Base-by-base conservation (phyloP, 2,888 invertebrate genomes). In the Morpho achilles region DNA sequence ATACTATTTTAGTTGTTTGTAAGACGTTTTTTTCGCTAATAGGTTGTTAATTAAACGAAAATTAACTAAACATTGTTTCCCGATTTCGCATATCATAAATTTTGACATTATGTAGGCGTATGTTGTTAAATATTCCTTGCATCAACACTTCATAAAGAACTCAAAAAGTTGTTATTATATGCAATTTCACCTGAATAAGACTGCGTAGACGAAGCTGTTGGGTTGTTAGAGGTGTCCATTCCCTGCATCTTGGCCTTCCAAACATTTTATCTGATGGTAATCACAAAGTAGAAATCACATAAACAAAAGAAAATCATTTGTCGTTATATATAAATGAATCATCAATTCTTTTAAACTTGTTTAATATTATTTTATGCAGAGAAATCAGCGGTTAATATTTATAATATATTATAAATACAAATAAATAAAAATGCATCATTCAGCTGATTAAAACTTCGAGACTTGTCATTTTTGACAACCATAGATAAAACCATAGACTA, bases 161-260 rank as follows among this genome's bases (percentile, higher is more conserved):
- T 46, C 10, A 7, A 5, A 8, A 39, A 40, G 7, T 0, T 10
- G 32, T 42, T 6, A 44, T 43, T 8, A 10, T 7, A 47, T 47
- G n/a, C 9, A 16, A 23, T 42, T 10, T 60, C 79, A 97, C 93
- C 91, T 95, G 95, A 72, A 95, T 93, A 60, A 97, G 90, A 83
- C 95, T 96, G 66, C 97, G 92, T 50, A 97, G 87, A 56, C 97
- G 93, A 67, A 96, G 91, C 91, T 97, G 97, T 81, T 97, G 97
- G 16, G 96, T 95, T 50, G 94, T 93, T 63, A 97, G 87, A 52
- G 96, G 96, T 62, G 94, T 92, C 95, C 96, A 96, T 83, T 94
- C 93, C 75, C 95, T 93, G 80, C 95, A 94, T 71, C 95, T 92
- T 51, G 95, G 94, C 70, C 92, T 90, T 67, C 91, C 91, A 77